A percentile compares a stretch with the other conserved stretches of the same genome.
These are phyloP conservation scores for Archips crataeganus DNA, from an alignment of 2,888 invertebrate species.

Conservation along the genomic window DNA sequence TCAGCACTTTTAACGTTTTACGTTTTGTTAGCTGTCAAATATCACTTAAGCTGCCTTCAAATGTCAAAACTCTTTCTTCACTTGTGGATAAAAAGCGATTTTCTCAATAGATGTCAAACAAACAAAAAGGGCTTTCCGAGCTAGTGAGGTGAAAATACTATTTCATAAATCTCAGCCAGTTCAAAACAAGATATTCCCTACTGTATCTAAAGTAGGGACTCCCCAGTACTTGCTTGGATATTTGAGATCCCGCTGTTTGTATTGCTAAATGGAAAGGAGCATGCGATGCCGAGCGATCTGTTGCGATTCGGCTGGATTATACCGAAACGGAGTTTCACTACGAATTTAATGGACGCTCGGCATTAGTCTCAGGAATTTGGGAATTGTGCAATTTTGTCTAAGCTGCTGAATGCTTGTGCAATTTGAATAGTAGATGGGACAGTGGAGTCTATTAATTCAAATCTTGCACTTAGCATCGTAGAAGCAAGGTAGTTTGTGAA, in stretches of 20 bases:
- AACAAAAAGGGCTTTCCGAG: too few species aligned
- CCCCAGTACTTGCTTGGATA: conserved; percentile 21
- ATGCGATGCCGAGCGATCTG: conserved; percentile 38
- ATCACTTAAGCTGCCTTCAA: too few species aligned
- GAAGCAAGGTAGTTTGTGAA: too few species aligned
- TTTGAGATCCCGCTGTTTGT: conserved; percentile 40
- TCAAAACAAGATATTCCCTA: not conserved
- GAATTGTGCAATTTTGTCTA: not conserved
- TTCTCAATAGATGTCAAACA: too few species aligned
- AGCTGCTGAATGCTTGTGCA: not conserved
- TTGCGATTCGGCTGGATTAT: conserved; percentile 35
- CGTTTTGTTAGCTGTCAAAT: too few species aligned
- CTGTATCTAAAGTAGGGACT: not conserved
- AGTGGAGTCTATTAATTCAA: not conserved
- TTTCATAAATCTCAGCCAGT: too few species aligned
- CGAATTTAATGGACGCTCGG: conserved; percentile 7
- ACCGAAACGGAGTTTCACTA: conserved; percentile 22
- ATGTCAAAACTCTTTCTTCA: too few species aligned
- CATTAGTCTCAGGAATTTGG: not conserved
- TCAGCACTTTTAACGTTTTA: too few species aligned
- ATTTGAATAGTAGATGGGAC: not conserved
- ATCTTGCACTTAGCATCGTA: too few species aligned
- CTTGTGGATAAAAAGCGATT: too few species aligned
- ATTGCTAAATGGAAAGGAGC: conserved; percentile 40
- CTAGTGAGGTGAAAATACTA: too few species aligned